Percentiles rank a stretch among this genome's conserved stretches.
Conservation (phyloP, 2,797 vertebrate genomes). For the Lutjanus campechanus region DNA sequence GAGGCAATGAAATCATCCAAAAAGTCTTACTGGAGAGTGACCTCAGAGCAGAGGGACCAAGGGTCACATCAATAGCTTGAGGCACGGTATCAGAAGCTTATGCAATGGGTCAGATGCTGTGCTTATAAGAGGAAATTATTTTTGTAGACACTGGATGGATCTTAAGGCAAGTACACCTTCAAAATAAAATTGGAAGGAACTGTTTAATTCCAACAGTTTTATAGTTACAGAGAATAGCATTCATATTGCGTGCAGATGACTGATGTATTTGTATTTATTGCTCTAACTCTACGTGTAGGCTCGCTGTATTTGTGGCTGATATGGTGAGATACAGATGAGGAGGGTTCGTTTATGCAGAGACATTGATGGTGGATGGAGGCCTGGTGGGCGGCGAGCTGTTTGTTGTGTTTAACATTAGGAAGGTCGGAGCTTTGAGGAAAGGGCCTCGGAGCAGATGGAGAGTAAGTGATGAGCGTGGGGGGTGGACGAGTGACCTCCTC, state of each 20-base stretch:
- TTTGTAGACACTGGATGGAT: constrained; percentile 26
- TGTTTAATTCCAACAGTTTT: neutral
- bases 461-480: constrained; percentile 79
- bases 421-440: constrained; percentile 77
- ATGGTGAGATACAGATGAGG: constrained; percentile 18
- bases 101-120: constrained; percentile 26
- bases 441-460: constrained; percentile 74
- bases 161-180: constrained; percentile 4
- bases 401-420: constrained; percentile 76
- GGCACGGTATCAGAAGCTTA: constrained; percentile 43
- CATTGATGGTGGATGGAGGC: constrained; percentile 51
- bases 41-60: neutral
- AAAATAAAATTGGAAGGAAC: neutral
- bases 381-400: constrained; percentile 72
- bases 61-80: constrained; percentile 36
- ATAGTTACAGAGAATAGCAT: neutral
- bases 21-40: constrained; percentile 12
- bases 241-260: neutral
- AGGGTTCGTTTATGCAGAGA: constrained; percentile 45
- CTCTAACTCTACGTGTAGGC: neutral
- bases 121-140: constrained; percentile 16
- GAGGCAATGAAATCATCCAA: constrained; percentile 20
- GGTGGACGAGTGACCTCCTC: constrained; percentile 78
- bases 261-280: constrained; percentile 13
- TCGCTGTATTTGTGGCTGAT: constrained; percentile 14